phyloP scores from a whole-genome alignment of 1,140 invertebrate genomes.

The Micrasema minimum region DNA sequence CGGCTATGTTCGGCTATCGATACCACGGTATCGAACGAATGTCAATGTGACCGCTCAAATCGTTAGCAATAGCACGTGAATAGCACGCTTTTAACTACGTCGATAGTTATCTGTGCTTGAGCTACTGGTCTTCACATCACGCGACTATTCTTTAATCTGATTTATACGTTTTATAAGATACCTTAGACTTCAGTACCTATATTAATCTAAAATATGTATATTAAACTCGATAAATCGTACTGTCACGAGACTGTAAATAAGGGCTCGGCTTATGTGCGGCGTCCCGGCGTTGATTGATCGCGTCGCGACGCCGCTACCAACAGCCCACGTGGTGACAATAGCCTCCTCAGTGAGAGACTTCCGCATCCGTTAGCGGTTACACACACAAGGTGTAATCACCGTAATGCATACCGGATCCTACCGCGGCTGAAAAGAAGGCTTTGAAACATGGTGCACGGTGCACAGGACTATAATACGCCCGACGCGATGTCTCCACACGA shows the following conservation, averaged over 20 bases:
- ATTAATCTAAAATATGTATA: too few species aligned
- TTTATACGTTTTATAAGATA: too few species aligned
- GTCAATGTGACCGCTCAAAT: too few species aligned
- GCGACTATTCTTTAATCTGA: too few species aligned
- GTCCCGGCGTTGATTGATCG: slow-evolving; percentile 46
- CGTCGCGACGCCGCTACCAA: slow-evolving; percentile 35
- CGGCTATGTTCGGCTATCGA: too few species aligned
- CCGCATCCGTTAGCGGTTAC: slow-evolving; percentile 29
- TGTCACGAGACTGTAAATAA: slow-evolving; percentile 21
- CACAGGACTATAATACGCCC: not conserved
- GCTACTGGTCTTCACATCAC: too few species aligned
- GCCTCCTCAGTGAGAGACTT: slow-evolving; percentile 34
- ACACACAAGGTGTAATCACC: slow-evolving; percentile 41
- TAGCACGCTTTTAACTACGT: too few species aligned
- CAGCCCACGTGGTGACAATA: slow-evolving; percentile 41
- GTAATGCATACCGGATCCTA: slow-evolving; percentile 45
- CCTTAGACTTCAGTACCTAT: too few species aligned
- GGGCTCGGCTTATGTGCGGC: slow-evolving; percentile 28
- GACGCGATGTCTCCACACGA: not conserved
- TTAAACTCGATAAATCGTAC: too few species aligned
- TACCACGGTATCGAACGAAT: too few species aligned
- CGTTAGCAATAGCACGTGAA: too few species aligned
- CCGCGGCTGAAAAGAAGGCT: slow-evolving; percentile 2
- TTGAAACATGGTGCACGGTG: not conserved
- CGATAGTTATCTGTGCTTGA: too few species aligned